phyloP scores from a whole-genome alignment of 2,888 invertebrate species.

The Eumerus sabulonum region DNA sequence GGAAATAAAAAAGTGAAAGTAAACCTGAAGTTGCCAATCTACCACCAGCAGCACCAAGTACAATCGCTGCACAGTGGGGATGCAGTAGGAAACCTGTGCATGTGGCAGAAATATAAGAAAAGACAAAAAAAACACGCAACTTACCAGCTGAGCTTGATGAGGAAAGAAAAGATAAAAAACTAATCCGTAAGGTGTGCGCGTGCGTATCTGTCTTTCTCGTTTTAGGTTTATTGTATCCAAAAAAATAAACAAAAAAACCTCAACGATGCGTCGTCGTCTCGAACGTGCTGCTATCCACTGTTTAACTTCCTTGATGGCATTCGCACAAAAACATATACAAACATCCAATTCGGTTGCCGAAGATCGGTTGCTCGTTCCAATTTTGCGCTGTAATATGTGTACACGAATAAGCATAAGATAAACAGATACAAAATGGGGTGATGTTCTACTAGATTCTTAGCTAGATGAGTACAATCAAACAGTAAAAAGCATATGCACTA shows the following conservation, averaged over 20 bases:
- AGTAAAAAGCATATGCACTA: conserved; percentile 51
- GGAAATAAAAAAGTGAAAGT: conserved; percentile 63
- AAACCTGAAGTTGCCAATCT: conserved; percentile 46
- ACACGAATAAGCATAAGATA: too few relatives aligned
- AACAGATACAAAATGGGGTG: too few relatives aligned
- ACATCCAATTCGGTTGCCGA: conserved; percentile 16
- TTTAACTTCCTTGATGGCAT: conserved; percentile 54
- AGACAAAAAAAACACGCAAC: conserved; percentile 33
- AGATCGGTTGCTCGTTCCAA: conserved; percentile 46
- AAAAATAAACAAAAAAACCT: too few relatives aligned
- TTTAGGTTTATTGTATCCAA: conserved; percentile 27
- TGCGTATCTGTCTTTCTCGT: conserved; percentile 1
- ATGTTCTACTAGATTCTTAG: too few relatives aligned
- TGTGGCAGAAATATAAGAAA: conserved; percentile 32
- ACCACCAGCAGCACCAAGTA: background rate
- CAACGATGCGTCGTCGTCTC: conserved; percentile 37
- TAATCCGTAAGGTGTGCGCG: background rate
- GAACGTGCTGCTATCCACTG: conserved; percentile 39
- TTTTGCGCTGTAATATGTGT: conserved; percentile 1
- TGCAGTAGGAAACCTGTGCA: conserved; percentile 29
- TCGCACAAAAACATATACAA: conserved; percentile 36
- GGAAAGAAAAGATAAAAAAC: too few relatives aligned
- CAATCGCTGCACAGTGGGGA: conserved; percentile 21
- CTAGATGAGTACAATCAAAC: background rate
- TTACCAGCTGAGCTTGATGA: conserved; percentile 38